Evolutionary conservation across 2,888 invertebrate species (phyloP).

Genomic region (Scaeva pyrastri): DNA sequence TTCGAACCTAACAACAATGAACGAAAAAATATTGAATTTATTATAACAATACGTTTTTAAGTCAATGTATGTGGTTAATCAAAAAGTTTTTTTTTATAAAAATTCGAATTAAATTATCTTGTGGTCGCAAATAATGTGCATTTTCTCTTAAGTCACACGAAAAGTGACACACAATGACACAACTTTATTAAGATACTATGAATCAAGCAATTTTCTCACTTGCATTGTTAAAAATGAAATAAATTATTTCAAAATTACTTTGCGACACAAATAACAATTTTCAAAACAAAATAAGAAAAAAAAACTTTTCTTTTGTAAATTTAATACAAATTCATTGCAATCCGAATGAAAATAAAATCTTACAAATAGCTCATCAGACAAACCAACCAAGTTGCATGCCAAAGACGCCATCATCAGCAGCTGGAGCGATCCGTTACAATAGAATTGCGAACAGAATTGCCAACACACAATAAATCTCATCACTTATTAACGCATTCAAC

Average conservation of each 20-base stretch:
- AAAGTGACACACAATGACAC: too few species aligned
- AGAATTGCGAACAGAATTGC: slow-evolving; percentile 45
- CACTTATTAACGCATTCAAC: slow-evolving; percentile 73
- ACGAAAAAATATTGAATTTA: too few species aligned
- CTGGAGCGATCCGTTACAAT: slow-evolving; percentile 20
- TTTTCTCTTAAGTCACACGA: too few species aligned
- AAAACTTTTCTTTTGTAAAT: slow-evolving; percentile 43
- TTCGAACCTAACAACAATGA: too few species aligned
- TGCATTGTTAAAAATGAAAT: slow-evolving; percentile 3
- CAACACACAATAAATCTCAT: slow-evolving; percentile 57
- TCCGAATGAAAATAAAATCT: slow-evolving; percentile 65
- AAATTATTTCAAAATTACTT: slow-evolving; percentile 33
- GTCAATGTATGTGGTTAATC: too few species aligned
- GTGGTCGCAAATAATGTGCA: too few species aligned
- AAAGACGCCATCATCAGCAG: slow-evolving; percentile 14
- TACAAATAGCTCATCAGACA: slow-evolving; percentile 34
- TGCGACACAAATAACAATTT: slow-evolving; percentile 26
- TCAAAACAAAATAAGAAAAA: slow-evolving; percentile 1
- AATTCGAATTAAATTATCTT: too few species aligned
- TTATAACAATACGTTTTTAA: too few species aligned
- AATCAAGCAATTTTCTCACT: neutral
- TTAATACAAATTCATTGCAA: neutral
- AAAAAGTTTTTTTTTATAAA: too few species aligned
- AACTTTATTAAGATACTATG: too few species aligned
- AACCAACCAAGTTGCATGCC: slow-evolving; percentile 1